A percentile compares a stretch with the other conserved stretches of the same genome.
Conservation (phyloP, 2,888 invertebrate genomes). For the Yponomeuta malinellus region DNA sequence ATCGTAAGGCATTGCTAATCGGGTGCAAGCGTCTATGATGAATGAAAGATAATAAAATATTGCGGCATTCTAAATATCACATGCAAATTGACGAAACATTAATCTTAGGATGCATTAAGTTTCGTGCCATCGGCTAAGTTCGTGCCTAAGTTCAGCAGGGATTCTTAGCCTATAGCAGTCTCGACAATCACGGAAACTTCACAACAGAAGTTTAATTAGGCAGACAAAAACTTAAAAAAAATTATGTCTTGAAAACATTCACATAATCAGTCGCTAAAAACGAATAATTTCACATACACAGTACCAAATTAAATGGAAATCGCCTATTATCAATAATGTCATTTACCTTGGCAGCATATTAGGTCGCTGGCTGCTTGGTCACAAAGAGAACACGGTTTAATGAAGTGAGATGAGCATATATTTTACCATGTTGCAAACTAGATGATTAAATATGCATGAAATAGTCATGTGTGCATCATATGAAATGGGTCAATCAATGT, state of each 20-base stretch:
- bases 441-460: not conserved
- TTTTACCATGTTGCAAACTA: not conserved
- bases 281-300: slow-evolving; percentile 15
- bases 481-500: not conserved
- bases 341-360: slow-evolving; percentile 76
- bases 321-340: slow-evolving; percentile 22
- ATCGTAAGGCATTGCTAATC: not conserved
- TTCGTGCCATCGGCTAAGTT: not conserved
- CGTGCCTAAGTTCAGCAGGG: not conserved
- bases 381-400: slow-evolving; percentile 59
- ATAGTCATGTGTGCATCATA: not conserved
- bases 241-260: not conserved
- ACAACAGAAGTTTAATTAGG: slow-evolving; percentile 15
- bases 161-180: not conserved
- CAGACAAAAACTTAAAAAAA: slow-evolving; percentile 20
- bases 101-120: not conserved
- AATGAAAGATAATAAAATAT: not conserved
- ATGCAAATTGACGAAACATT: not conserved
- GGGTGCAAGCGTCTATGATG: no score
- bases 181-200: not conserved
- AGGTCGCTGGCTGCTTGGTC: slow-evolving; percentile 71
- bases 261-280: slow-evolving; percentile 11
- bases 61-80: slow-evolving; percentile 6
- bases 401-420: slow-evolving; percentile 18
- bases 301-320: slow-evolving; percentile 17